Evolutionary conservation across 1,140 invertebrate genomes (phyloP), one percentile per base, ranked within the genome.

Genomic region (Trypoxylus dichotomus): DNA sequence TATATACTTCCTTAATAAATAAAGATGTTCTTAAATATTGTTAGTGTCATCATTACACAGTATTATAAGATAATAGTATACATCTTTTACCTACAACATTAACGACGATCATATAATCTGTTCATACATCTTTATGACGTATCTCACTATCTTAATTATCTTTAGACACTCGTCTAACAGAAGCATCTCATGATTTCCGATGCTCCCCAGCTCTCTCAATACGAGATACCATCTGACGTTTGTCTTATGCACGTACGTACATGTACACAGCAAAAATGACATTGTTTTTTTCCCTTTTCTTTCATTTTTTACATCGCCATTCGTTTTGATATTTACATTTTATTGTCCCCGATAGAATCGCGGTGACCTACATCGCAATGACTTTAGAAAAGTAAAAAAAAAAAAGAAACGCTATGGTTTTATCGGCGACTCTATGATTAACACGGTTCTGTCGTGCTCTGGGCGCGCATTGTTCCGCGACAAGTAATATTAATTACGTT

Each of bases 401-500:
- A 54, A 54, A 54, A 21, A 1, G 15, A 58, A 58, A 58, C 47
- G 47, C 21, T 58, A 11, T 21, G 15, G 32, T 58, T 7, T 19
- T 58, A 58, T 58, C 15, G 47, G 21, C 21, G 32, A 37, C 5
- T 8, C 43, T 7, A 19, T 27, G 19, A 63, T 63, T 27, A 27
- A 63, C 60, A 13, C 21, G n/a, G 25, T 63, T 27, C 11, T 3
- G 58, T 63, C 58, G 19, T 19, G 21, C 24, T 37, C 8, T 21
- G 21, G 10, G 60, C 25, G 60, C 60, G 10, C 60, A 63, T 63
- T 63, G 60, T 63, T 27, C 8, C 19, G 13, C 19, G 60, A 25
- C 60, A 63, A 27, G 60, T 27, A 24, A 27, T 63, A 63, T 27
- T 63, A 63, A 63, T 63, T 63, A 27, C 60, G 25, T 63, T 63